Evolutionary conservation across 2,113 vertebrate genomes (phyloP).

Genomic region (Notiomystis cincta): DNA sequence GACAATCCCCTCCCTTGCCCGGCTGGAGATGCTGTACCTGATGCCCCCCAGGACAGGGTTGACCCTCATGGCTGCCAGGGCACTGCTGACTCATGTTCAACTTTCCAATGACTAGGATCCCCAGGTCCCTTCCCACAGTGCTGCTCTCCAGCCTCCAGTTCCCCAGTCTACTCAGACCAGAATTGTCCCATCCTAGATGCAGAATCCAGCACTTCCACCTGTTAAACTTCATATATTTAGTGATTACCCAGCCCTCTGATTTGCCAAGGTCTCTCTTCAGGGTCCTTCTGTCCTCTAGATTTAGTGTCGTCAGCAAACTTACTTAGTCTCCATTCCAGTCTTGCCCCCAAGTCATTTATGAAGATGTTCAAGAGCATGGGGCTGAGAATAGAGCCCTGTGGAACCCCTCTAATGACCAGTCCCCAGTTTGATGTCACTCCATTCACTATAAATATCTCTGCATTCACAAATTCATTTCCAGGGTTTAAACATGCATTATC

Average conservation of each 20-base stretch:
- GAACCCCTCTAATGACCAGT: neutral
- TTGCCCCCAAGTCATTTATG: neutral
- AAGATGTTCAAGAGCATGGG: neutral
- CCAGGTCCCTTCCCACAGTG: neutral
- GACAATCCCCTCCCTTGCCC: neutral
- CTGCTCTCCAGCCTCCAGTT: neutral
- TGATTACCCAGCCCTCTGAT: neutral
- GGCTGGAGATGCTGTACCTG: fast-evolving
- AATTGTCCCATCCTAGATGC: neutral
- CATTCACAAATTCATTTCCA: neutral
- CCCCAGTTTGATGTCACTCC: neutral
- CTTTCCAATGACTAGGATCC: fast-evolving
- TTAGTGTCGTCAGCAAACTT: fast-evolving
- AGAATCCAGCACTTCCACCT: neutral
- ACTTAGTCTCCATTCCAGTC: neutral
- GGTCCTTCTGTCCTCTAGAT: neutral
- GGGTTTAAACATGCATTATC: neutral
- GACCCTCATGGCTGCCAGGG: neutral
- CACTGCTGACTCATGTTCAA: fast-evolving
- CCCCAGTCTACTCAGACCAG: neutral
- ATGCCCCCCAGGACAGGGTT: fast-evolving
- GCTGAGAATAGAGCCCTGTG: neutral
- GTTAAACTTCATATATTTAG: neutral
- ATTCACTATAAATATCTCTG: neutral
- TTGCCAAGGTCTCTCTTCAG: neutral